Evolutionary conservation across 2,797 vertebrate genomes (phyloP).

Genomic region (Prionace glauca): DNA sequence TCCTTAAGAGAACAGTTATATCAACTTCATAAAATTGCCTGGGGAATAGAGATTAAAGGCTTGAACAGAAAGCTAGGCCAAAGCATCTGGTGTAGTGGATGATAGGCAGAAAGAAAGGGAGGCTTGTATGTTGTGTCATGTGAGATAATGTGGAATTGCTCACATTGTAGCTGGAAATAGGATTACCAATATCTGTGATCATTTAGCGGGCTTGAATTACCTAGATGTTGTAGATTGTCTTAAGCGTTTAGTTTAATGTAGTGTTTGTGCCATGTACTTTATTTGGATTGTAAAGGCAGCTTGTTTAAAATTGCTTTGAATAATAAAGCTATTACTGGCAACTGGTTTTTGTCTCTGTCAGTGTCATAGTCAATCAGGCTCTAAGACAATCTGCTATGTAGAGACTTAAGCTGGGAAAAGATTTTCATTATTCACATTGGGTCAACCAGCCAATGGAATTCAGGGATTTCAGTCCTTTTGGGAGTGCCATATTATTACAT

Average conservation of each 20-base stretch:
- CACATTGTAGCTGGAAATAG: not conserved
- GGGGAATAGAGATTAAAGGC: conserved; percentile 29
- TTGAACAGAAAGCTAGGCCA: not conserved
- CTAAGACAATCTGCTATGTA: not conserved
- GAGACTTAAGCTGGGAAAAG: not conserved
- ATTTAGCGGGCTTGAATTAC: conserved; percentile 11
- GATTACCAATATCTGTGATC: conserved; percentile 6
- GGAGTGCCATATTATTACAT: not conserved
- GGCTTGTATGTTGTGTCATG: not conserved
- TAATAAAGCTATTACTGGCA: not conserved
- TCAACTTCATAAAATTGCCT: conserved; percentile 4
- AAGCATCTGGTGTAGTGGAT: not conserved
- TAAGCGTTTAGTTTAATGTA: not conserved
- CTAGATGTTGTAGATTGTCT: not conserved
- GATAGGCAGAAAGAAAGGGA: not conserved
- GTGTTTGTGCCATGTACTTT: not conserved
- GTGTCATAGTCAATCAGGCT: conserved; percentile 9
- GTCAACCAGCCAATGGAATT: not conserved
- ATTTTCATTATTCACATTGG: not conserved
- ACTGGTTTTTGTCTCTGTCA: not conserved
- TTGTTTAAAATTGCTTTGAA: not conserved
- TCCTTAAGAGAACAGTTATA: not conserved
- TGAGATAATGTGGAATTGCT: not conserved
- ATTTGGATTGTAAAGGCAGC: not conserved
- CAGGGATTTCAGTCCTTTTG: not conserved